Evolutionary conservation across 2,888 invertebrate genomes (phyloP), one percentile per base, ranked within the genome.

Genomic region (Eupithecia centaureata): DNA sequence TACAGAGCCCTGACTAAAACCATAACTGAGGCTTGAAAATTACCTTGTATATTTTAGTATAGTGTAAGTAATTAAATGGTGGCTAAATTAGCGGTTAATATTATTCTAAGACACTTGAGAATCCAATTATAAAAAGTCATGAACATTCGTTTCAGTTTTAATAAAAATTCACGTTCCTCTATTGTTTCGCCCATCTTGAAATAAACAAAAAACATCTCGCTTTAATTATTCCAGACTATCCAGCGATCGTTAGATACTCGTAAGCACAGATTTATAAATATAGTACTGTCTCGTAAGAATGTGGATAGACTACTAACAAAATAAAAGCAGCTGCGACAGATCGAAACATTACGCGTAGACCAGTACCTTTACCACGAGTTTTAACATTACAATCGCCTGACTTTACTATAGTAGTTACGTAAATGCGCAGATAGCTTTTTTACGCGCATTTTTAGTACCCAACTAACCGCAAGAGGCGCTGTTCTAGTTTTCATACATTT

Each of bases 321-420:
- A 70, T 68, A 66, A 73, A 71, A 63, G 60, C 71, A 66, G 67
- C 71, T 71, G 73, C n/a, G n/a, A n/a, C n/a, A n/a, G n/a, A n/a
- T n/a, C n/a, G n/a, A n/a, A n/a, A n/a, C n/a, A n/a, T n/a, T n/a
- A n/a, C n/a, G n/a, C n/a, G n/a, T n/a, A n/a, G n/a, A n/a, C n/a
- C n/a, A n/a, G n/a, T n/a, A n/a, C n/a, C n/a, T n/a, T n/a, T n/a
- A n/a, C n/a, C n/a, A n/a, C n/a, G n/a, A n/a, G n/a, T n/a, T n/a
- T n/a, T n/a, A n/a, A n/a, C n/a, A n/a, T n/a, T n/a, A n/a, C n/a
- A n/a, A n/a, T n/a, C n/a, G n/a, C n/a, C n/a, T n/a, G n/a, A n/a
- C n/a, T n/a, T n/a, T n/a, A n/a, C n/a, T n/a, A n/a, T n/a, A n/a
- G n/a, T n/a, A n/a, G n/a, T n/a, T n/a, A n/a, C n/a, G n/a, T n/a